These are phyloP conservation scores for Brevipalpus yothersi DNA, from an alignment of 1,140 invertebrate genomes.

Conservation along the genomic window DNA sequence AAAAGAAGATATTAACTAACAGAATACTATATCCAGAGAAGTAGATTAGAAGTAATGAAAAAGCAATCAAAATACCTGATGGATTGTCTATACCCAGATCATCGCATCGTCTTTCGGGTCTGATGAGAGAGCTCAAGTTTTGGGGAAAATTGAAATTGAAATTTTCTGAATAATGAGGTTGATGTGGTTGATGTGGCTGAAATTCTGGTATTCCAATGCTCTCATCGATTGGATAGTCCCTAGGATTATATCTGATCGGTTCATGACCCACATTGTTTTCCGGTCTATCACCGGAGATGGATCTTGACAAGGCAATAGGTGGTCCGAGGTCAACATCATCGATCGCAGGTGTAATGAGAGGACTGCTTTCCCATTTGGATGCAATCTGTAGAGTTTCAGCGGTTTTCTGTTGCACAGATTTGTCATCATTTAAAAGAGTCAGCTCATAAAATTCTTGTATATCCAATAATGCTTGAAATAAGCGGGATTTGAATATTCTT, in stretches of 20 bases:
- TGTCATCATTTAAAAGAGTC: slow-evolving; percentile 77
- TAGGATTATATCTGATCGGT: neutral
- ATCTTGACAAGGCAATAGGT: neutral
- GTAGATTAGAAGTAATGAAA: too few species aligned
- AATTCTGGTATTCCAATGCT: neutral
- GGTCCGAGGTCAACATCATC: neutral
- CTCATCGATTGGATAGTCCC: slow-evolving; percentile 2
- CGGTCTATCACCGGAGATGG: neutral
- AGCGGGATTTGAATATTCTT: slow-evolving; percentile 82
- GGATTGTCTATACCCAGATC: too few species aligned
- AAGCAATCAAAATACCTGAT: too few species aligned
- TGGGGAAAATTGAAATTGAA: neutral
- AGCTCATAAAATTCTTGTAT: slow-evolving; percentile 97
- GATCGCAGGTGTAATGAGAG: slow-evolving; percentile 26
- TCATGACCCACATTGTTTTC: neutral
- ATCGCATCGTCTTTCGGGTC: neutral
- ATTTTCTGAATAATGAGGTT: neutral
- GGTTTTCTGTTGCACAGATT: slow-evolving; percentile 18
- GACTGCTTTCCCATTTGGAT: slow-evolving; percentile 67
- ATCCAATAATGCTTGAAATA: slow-evolving; percentile 90
- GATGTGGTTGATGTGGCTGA: too few species aligned
- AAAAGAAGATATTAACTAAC: too few species aligned
- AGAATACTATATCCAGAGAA: too few species aligned
- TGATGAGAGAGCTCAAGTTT: neutral
- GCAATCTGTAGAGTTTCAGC: slow-evolving; percentile 78